phyloP scores from a whole-genome alignment of 2,113 vertebrate genomes.

The Halcyon senegalensis region DNA sequence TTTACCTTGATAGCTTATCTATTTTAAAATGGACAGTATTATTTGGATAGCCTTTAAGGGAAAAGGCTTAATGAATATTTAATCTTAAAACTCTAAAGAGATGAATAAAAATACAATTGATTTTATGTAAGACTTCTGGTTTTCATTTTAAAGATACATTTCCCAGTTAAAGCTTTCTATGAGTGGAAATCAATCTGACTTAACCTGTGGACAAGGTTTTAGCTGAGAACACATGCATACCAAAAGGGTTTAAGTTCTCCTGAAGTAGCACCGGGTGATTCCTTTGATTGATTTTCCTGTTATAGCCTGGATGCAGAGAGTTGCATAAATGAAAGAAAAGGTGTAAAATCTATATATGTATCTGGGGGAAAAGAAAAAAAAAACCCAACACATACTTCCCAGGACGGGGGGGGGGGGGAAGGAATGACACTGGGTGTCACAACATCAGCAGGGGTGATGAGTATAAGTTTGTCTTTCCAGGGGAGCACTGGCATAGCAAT shows the following conservation, averaged over 20 bases:
- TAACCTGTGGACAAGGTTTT: background rate
- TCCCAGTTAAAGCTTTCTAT: background rate
- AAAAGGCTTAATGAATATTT: background rate
- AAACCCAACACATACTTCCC: background rate
- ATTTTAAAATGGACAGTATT: background rate
- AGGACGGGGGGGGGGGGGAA: background rate
- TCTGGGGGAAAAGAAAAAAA: background rate
- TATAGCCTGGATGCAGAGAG: background rate
- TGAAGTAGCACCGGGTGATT: background rate
- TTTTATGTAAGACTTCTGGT: background rate
- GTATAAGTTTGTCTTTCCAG: background rate
- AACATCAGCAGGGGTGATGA: background rate
- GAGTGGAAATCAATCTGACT: background rate
- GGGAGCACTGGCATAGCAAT: background rate
- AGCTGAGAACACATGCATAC: background rate
- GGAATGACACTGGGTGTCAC: background rate
- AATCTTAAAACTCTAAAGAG: conserved; percentile 4
- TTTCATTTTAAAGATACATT: background rate
- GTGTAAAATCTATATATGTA: background rate
- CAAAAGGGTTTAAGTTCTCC: background rate
- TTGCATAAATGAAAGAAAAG: background rate
- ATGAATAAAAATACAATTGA: conserved; percentile 1
- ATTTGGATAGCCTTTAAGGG: background rate
- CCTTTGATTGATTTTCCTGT: background rate
- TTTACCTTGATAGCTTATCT: background rate